Evolutionary conservation across 2,113 vertebrate genomes (phyloP), one percentile per base, ranked within the genome.

Genomic region (Tinamus guttatus): DNA sequence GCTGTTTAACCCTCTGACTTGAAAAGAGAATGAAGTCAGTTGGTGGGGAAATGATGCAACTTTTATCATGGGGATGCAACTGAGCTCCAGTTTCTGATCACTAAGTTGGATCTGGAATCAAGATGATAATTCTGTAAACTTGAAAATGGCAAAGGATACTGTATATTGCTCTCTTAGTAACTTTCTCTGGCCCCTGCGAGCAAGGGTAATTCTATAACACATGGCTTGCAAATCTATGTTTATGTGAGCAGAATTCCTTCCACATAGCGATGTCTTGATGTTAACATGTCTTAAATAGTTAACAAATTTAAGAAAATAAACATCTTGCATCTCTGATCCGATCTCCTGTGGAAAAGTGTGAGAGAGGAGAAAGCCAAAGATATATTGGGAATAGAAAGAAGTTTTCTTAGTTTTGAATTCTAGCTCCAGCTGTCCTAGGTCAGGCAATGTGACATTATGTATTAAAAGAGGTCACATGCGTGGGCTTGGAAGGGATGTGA

Each of bases 341-440:
- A 41, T 19, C 28, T 87, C 9, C 58, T 59, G 5, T 64, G 78
- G 62, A 91, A 87, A 21, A 76, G 22, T 70, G 16, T 38, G 20
- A 25, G 58, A 59, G 28, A 78, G 30, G 51, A 11, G 54, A 86
- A 76, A 81, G 64, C 16, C n/a, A 20, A 24, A 32, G 41, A 25
- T 47, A 19, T 40, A 27, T 52, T 73, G 62, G 56, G 47, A 90
- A 68, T 22, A 51, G 43, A 79, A 93, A 56, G 45, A 88, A 2
- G 9, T 89, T 93, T 89, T 68, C 41, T 28, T 4, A 59, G 58
- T 64, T 19, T 10, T 24, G 58, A 22, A 17, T 59, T 95, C 84
- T 87, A 76, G 74, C 74, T 84, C 74, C 86, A 93, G 86, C 81
- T 97, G 89, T 64, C 43, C 7, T 7, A 65, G 77, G 51, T 92